Base-by-base conservation (phyloP, 1,140 invertebrate species). In the Monomorium pharaonis region DNA sequence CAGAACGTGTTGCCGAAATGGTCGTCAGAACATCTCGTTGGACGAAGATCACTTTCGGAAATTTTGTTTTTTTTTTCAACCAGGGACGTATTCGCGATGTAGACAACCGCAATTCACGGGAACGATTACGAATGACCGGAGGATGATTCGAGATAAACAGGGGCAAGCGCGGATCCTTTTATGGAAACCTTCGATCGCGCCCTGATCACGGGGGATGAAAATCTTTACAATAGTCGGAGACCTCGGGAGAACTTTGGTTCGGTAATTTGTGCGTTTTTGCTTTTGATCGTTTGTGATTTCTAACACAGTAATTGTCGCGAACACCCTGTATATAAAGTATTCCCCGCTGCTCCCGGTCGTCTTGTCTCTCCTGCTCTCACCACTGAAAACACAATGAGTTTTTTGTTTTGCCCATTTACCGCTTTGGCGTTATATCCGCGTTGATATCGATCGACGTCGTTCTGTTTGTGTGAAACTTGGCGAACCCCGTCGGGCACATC, bases 311-410 rank as follows among this genome's bases (percentile, higher is more conserved):
- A 83, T 58, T 70, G 33, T 72, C 65, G 65, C 47, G 49, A 81
- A 56, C 49, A 72, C 65, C 65, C 78, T 81, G 78, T 81, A 44
- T 56, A 56, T n/a, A 81, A 70, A 70, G 24, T 81, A 70, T 70
- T 70, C 65, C 47, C 27, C 12, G 49, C 49, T 70, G n/a, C 44
- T 80, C 30, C 16, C 21, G 21, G 27, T n/a, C 21, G 27, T 56
- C 33, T n/a, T 14, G 16, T 18, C 16, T 51, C 16, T 54, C 10
- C 51, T 21, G 18, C 24, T 81, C 24, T 81, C 9, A 49, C 37
- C 56, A 49, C 27, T 49, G 58, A 54, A 42, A 42, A 42, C 10
- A 70, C 49, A 37, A 81, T 24, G 77, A 44, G 60, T 33, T 62
- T 16, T 27, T 42, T 14, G 7, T 56, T 24, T 37, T 37, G 12